Evolutionary conservation across 2,797 vertebrate genomes (phyloP), one percentile per base, ranked within the genome.

Genomic region (Masticophis lateralis): DNA sequence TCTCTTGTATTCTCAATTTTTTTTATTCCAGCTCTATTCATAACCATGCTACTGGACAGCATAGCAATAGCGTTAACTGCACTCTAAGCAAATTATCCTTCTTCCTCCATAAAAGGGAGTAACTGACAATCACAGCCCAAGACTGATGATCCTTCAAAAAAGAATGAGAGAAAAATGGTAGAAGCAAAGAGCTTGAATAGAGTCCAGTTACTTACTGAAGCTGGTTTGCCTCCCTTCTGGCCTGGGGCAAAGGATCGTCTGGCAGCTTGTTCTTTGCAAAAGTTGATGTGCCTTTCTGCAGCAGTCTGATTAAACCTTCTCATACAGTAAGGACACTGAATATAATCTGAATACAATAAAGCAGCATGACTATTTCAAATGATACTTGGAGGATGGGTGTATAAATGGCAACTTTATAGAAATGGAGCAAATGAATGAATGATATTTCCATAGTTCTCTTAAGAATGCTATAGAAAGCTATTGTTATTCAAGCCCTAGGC

Each of bases 221-320:
- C 61, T 25, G 93, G 7, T 27, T 91, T 92, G 56, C 94, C 63
- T 87, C 93, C 87, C 86, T 93, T 96, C 60, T 96, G 94, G 12
- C 93, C 92, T 86, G 97, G 94, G 91, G 95, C 88, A 87, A 97
- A 96, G 57, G 96, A 95, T 6, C 0, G 56, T 20, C 61, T 53
- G 51, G 91, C 92, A 59, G 92, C 89, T 53, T 97, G 96, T 55
- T 96, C 95, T 94, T 97, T 95, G 93, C 96, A 95, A 91, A 97
- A 97, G 69, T 95, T 96, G 20, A 96, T 95, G 83, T 97, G 96
- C 57, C 93, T 94, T 43, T 55, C 27, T 59, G 92, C 96, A 63
- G 96, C 96, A 0, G 95, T 94, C 93, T 97, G 96, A 43, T 97
- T 96, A 94, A 97, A 97, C 18, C 94, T 96, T 63, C 90, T 94